Evolutionary conservation across 2,797 vertebrate genomes (phyloP).

Genomic region (Sebastes alutus): DNA sequence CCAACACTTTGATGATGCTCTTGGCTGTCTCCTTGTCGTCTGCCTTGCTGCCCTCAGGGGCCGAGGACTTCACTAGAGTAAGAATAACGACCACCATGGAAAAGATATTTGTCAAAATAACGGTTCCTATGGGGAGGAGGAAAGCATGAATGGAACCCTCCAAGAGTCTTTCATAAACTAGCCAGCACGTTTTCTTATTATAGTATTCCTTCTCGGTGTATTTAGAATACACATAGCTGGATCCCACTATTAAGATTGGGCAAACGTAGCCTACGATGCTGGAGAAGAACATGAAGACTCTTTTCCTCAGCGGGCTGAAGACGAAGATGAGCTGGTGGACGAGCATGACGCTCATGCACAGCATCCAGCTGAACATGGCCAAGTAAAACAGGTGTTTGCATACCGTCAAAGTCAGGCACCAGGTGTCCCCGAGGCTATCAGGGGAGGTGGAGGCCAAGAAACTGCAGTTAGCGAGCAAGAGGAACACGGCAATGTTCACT

Average conservation of each 20-base stretch:
- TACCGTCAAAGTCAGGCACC: constrained; percentile 71
- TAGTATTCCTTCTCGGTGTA: constrained; percentile 56
- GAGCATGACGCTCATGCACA: constrained; percentile 84
- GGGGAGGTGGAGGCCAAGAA: constrained; percentile 74
- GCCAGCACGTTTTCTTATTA: constrained; percentile 69
- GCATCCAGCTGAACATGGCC: constrained; percentile 86
- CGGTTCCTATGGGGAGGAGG: constrained; percentile 77
- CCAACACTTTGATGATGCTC: constrained; percentile 83
- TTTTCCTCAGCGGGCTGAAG: constrained; percentile 83
- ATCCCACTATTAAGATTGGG: constrained; percentile 76
- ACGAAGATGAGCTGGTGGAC: constrained; percentile 87
- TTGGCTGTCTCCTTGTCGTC: constrained; percentile 81
- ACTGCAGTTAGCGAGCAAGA: constrained; percentile 74
- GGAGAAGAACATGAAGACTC: constrained; percentile 80
- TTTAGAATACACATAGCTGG: constrained; percentile 76
- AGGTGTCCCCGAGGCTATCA: neutral
- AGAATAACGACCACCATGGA: constrained; percentile 82
- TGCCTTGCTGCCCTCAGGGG: constrained; percentile 69
- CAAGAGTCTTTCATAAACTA: constrained; percentile 60
- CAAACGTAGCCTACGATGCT: constrained; percentile 81
- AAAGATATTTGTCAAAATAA: constrained; percentile 82
- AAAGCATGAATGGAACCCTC: constrained; percentile 81
- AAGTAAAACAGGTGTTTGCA: constrained; percentile 83
- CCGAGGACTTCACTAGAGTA: constrained; percentile 77
- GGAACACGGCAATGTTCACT: constrained; percentile 83